These are phyloP conservation scores for Hydrolagus affinis DNA, from an alignment of 2,113 vertebrate genomes.

Conservation along the genomic window DNA sequence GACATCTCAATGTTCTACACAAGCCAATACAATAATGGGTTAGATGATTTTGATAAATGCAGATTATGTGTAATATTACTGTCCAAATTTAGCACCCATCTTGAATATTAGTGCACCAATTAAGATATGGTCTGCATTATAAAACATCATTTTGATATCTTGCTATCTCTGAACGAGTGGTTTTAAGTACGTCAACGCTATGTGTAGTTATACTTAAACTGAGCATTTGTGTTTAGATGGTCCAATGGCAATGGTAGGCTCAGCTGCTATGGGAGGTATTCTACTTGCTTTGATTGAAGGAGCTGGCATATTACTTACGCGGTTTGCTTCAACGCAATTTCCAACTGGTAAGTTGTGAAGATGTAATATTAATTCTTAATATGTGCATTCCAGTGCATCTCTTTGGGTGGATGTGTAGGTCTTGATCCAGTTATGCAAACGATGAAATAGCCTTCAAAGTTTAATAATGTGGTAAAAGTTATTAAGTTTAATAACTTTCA, in stretches of 20 bases:
- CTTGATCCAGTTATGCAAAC: background rate
- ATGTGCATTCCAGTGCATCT: background rate
- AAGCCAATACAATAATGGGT: too few species aligned
- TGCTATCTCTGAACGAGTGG: too few species aligned
- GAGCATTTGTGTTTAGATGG: constrained; percentile 58
- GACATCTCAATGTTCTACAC: too few species aligned
- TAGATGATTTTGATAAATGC: too few species aligned
- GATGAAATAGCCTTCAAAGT: background rate
- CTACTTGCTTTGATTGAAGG: constrained; percentile 90
- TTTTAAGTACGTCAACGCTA: too few species aligned
- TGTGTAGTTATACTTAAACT: background rate
- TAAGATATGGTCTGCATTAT: too few species aligned
- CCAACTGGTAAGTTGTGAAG: constrained; percentile 66
- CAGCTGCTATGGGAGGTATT: constrained; percentile 88
- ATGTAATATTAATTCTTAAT: background rate
- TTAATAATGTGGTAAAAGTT: background rate
- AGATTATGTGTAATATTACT: too few species aligned
- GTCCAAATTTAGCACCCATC: too few species aligned
- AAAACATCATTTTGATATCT: too few species aligned
- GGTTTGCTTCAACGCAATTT: constrained; percentile 86
- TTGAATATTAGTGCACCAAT: too few species aligned
- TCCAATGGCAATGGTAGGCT: constrained; percentile 86
- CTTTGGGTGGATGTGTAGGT: background rate
- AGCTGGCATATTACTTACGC: constrained; percentile 82
- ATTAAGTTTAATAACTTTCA: too few species aligned